Percentiles rank a stretch among this genome's conserved stretches.
These are phyloP conservation scores for Bungarus multicinctus DNA, from an alignment of 2,113 vertebrate genomes.

Conservation along the genomic window DNA sequence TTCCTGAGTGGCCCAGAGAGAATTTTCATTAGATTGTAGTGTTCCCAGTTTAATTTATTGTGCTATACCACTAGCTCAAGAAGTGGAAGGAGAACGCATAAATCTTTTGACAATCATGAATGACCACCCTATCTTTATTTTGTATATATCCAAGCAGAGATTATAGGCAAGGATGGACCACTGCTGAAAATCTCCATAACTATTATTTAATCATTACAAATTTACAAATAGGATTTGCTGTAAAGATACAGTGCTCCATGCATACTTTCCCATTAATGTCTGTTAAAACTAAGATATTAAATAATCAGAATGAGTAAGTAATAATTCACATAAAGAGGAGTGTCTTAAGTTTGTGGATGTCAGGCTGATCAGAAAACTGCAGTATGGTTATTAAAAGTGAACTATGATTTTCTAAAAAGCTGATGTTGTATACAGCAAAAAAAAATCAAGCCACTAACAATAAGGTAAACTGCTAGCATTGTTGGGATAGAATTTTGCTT, in stretches of 20 bases:
- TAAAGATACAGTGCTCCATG: conserved; percentile 2
- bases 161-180: conserved; percentile 16
- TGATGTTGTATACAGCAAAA: neutral
- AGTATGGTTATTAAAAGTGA: neutral
- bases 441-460: neutral
- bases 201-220: conserved; percentile 13
- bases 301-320: neutral
- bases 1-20: conserved; percentile 50
- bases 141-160: neutral
- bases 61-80: conserved; percentile 43
- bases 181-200: conserved; percentile 34
- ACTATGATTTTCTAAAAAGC: neutral
- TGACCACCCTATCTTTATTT: conserved; percentile 8
- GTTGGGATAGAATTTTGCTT: neutral
- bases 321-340: neutral
- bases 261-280: neutral
- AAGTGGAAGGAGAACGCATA: conserved; percentile 49
- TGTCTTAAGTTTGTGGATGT: neutral
- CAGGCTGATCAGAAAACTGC: neutral
- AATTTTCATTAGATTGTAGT: conserved; percentile 54
- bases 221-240: conserved; percentile 11
- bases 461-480: neutral
- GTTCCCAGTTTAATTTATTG: conserved; percentile 55
- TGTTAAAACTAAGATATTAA: accelerated
- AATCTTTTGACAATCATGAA: conserved; percentile 45